Conservation (phyloP, 2,888 invertebrate genomes). For the Apamea sordens region DNA sequence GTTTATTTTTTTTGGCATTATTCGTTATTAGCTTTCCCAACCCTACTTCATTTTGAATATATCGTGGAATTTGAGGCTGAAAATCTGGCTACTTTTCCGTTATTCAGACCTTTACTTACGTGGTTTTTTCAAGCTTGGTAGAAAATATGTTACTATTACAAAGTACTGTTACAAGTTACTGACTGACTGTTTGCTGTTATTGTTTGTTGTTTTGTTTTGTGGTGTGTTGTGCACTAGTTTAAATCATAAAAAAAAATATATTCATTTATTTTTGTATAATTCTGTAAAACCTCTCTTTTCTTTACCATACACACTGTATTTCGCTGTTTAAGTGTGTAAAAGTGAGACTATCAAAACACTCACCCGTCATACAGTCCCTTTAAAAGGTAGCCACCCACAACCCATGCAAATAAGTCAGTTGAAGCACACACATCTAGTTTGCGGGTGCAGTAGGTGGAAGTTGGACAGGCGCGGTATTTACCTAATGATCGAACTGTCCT, state of each 20-base stretch:
- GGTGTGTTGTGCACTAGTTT: too few species aligned
- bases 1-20: conserved; percentile 30
- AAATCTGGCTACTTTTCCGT: conserved; percentile 11
- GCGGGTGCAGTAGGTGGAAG: background rate
- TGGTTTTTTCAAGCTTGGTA: background rate
- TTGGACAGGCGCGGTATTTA: conserved; percentile 22
- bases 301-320: too few species aligned
- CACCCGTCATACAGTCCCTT: background rate
- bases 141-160: background rate
- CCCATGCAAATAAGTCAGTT: background rate
- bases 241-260: too few species aligned
- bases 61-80: conserved; percentile 4
- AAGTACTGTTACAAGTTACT: too few species aligned
- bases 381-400: background rate
- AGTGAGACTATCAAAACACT: background rate
- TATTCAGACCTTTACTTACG: background rate
- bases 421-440: background rate
- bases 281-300: background rate
- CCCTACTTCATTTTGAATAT: conserved; percentile 36
- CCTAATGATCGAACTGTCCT: conserved; percentile 17
- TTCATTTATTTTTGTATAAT: background rate
- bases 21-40: conserved; percentile 4
- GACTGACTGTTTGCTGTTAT: too few species aligned
- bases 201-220: too few species aligned
- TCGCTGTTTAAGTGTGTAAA: background rate